Evolutionary conservation across 2,113 vertebrate genomes (phyloP).

Genomic region (Eclectus roratus): DNA sequence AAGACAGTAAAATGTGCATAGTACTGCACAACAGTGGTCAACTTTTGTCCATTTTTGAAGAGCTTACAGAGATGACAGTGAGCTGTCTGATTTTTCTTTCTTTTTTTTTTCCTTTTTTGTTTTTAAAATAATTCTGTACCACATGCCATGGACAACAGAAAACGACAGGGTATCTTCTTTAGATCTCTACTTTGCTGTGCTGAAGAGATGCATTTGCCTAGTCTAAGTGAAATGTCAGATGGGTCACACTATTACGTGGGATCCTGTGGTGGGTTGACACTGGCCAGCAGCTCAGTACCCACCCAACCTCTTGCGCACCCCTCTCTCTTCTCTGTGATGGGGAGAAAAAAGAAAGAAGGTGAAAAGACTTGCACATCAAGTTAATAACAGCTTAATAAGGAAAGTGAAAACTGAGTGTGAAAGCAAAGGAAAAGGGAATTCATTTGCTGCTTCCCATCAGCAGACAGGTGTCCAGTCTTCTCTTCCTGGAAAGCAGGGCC

Average conservation of each 20-base stretch:
- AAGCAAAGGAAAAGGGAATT: background rate
- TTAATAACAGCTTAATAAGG: background rate
- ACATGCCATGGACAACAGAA: background rate
- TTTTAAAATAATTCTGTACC: background rate
- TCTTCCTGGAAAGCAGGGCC: background rate
- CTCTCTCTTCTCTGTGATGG: fast-evolving
- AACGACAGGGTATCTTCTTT: background rate
- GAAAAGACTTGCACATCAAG: background rate
- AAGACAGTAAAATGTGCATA: background rate
- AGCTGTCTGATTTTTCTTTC: background rate
- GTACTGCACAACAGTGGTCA: background rate
- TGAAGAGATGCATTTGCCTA: background rate
- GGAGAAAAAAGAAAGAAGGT: background rate
- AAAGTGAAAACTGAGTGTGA: background rate
- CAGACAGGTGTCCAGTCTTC: background rate
- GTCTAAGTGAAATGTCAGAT: background rate
- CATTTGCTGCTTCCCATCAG: background rate
- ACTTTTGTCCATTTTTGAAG: background rate
- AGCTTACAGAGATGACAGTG: background rate
- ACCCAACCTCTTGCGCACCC: background rate
- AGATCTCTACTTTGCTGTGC: background rate
- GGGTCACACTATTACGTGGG: background rate
- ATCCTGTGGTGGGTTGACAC: background rate
- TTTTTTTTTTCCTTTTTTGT: background rate
- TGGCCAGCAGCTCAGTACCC: background rate